Evolutionary conservation across 2,888 invertebrate genomes (phyloP), one percentile per base, ranked within the genome.

Genomic region (Vanessa cardui): DNA sequence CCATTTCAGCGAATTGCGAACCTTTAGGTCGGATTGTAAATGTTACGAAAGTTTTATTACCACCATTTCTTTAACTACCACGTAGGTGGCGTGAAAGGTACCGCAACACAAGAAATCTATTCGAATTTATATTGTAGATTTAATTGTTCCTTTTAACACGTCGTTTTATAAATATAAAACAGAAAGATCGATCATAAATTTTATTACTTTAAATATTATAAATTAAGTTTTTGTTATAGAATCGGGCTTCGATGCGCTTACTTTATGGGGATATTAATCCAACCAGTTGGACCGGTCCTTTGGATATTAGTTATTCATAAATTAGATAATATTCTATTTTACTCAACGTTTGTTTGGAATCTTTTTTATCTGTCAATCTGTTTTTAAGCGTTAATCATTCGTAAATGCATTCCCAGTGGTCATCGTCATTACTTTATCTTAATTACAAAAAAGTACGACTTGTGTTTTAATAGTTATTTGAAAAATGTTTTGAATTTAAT

Each of bases 401-500:
- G 56, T 68, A 68, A 73, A 66, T 66, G 62, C 63, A 59, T 74
- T 73, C 71, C 66, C 65, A 72, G 59, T 68, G 67, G 70, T 73
- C 70, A 75, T 70, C 65, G 74, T 63, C 62, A 54, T 60, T 66
- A 65, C 62, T 69, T 73, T 75, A 77, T 77, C 74, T 72, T 26
- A 16, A 47, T 62, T 65, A 71, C 68, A 70, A 64, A 70, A 73
- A 72, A 65, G 69, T 68, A 63, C 64, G 71, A 61, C 70, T 59
- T 26, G n/a, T 9, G 12, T 56, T 39, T 9, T 20, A 20, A 54
- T n/a, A 6, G 12, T 39, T 56, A 18, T 33, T 39, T 39, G 12
- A 39, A 12, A 9, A 39, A 39, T 39, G 39, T 26, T 15, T 31
- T 9, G 3, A 20, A 49, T 8, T 49, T 49, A n/a, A 8, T 18